Base-by-base conservation (phyloP, 2,888 invertebrate species). In the Andricus curvator region DNA sequence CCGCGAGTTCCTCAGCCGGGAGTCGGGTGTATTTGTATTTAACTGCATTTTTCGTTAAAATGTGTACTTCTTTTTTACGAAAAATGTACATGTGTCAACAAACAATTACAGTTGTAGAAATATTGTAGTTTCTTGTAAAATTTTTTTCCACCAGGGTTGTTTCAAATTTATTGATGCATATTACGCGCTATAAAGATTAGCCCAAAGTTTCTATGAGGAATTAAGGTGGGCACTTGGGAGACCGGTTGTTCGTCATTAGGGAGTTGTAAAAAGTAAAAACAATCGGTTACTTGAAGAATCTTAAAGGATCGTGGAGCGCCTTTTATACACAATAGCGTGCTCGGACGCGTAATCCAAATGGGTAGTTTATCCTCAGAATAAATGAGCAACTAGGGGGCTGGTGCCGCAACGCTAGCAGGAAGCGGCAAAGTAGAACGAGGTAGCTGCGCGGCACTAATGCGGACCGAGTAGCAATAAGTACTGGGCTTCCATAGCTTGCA, bases 361-460 rank as follows among this genome's bases (percentile, higher is more conserved):
- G 77, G 79, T 79, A 79, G 85, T 85, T 88, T 88, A 87, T 88
- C 84, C 83, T 74, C 79, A 68, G 85, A 87, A 87, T 85, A 87
- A 88, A 87, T 84, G 86, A 87, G 86, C 85, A 82, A 81, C 84
- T 82, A 44, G 86, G 84, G 84, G 83, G 70, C 62, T 67, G 48
- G 22, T 29, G 17, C 56, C 60, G 68, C 44, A 33, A 29, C 48
- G 41, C 51, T n/a, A 76, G 79, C 67, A 64, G 80, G 83, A 82
- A 70, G 78, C 78, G 76, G 81, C 81, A 81, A 85, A 86, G 84
- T 85, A 77, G 80, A 85, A 80, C 85, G 78, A 74, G 77, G 62
- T 41, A 44, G 66, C 48, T 77, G 25, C 80, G 77, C 77, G 64
- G 84, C 87, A 81, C 87, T 87, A 87, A 83, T 87, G 87, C 87